Evolutionary conservation across 2,888 invertebrate species (phyloP).

Genomic region (Trachelus troglodyta): DNA sequence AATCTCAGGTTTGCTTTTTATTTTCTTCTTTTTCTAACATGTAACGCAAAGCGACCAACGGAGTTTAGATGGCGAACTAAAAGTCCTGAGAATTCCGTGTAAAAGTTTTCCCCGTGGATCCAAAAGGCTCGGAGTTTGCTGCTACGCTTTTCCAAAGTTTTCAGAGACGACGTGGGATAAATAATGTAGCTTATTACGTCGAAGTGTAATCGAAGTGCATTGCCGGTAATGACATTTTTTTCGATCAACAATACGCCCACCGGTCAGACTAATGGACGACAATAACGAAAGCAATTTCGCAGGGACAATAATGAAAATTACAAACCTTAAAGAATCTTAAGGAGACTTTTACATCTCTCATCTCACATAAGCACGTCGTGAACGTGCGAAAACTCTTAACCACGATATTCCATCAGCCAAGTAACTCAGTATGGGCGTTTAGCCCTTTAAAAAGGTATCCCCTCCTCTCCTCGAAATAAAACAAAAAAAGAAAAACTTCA

Average conservation of each 20-base stretch:
- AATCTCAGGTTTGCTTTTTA: background rate
- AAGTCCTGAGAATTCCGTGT: background rate
- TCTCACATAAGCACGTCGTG: background rate
- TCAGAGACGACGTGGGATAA: constrained; percentile 36
- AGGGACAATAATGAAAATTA: background rate
- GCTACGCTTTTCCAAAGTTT: constrained; percentile 12
- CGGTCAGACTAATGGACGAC: background rate
- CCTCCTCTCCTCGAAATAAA: background rate
- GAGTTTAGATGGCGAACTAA: background rate
- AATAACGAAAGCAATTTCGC: background rate
- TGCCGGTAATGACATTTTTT: background rate
- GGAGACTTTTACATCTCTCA: background rate
- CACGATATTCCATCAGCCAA: constrained; percentile 26
- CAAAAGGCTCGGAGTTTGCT: background rate
- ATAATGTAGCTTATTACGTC: constrained; percentile 47
- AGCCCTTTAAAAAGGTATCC: background rate
- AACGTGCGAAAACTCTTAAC: constrained; percentile 12
- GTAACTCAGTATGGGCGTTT: background rate
- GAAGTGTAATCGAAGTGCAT: constrained; percentile 40
- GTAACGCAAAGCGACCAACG: background rate
- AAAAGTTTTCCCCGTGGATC: background rate
- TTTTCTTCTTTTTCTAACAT: background rate
- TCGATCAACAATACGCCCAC: background rate
- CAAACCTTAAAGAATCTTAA: background rate
- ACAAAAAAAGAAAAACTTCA: background rate